phyloP scores from a whole-genome alignment of 2,888 invertebrate species.

The Drosophila birchii region DNA sequence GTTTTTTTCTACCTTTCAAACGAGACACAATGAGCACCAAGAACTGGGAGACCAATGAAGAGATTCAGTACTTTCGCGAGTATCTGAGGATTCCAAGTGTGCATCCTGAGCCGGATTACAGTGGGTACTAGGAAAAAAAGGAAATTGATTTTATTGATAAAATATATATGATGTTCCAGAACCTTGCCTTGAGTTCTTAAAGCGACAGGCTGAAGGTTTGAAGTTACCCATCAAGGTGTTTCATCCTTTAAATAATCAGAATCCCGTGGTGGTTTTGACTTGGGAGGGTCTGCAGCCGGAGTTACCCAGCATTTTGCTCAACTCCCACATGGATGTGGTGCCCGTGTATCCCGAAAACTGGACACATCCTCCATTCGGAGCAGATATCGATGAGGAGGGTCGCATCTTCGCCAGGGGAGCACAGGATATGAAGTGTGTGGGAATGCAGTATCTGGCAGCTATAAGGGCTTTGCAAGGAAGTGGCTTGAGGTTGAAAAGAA shows the following conservation, averaged over 20 bases:
- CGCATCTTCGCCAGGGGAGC: constrained; percentile 94
- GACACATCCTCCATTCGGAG: constrained; percentile 95
- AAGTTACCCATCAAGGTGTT: constrained; percentile 88
- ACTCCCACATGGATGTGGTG: constrained; percentile 99
- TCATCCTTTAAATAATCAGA: constrained; percentile 87
- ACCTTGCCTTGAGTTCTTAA: constrained; percentile 90
- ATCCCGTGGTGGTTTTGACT: constrained; percentile 93
- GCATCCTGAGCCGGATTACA: constrained; percentile 94
- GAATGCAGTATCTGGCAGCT: constrained; percentile 91
- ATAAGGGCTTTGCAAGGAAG: constrained; percentile 87
- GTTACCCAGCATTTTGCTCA: constrained; percentile 91
- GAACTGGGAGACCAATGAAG: constrained; percentile 85
- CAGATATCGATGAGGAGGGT: constrained; percentile 92
- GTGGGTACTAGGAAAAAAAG: constrained; percentile 84
- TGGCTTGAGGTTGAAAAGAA: constrained; percentile 87
- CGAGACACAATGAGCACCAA: constrained; percentile 37
- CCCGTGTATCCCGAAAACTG: constrained; percentile 96
- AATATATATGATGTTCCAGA: constrained; percentile 85
- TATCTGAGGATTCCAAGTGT: constrained; percentile 95
- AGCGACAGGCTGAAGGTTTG: constrained; percentile 89
- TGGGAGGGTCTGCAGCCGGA: constrained; percentile 91
- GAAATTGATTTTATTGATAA: neutral
- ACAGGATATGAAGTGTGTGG: constrained; percentile 95
- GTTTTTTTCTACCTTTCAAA: constrained; percentile 1
- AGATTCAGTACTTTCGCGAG: constrained; percentile 92